Evolutionary conservation across 2,113 vertebrate species (phyloP), one percentile per base, ranked within the genome.

Genomic region (Irena cyanogastra): DNA sequence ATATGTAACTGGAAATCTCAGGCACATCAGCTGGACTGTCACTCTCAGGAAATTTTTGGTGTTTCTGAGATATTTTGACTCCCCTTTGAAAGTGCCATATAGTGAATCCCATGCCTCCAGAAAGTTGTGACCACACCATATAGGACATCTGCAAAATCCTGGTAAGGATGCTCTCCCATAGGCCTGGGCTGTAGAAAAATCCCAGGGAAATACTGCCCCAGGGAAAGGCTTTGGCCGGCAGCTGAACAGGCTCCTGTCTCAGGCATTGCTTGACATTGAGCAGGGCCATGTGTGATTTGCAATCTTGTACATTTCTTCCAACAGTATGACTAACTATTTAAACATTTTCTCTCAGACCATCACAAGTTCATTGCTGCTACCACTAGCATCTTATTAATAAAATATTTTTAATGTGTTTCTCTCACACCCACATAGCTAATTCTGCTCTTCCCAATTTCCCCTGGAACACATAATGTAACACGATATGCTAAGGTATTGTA

Each of bases 31-130:
- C 20, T 71, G 50, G 74, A 70, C 28, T 59, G 56, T 5, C 9
- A 33, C 9, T 72, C 24, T 20, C 30, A 37, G 5, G 12, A 76
- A 65, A 41, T 17, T 2, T 42, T 21, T 52, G 27, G 1, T 76
- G 19, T 35, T 89, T 52, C 31, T 83, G 53, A 11, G 7, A 56
- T 77, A 10, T 33, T 19, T 71, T 27, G 1, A 21, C 3, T 10
- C 23, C 28, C 9, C 7, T 61, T 50, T 53, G 22, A 31, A 16
- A 20, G 7, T 37, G 11, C 4, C 0, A 0, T 61, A 9, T 30
- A 53, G 37, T n/a, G 26, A 74, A 53, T 63, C 6, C n/a, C 3
- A 7, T 14, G 26, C 31, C 18, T 90, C 39, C 35, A 50, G 31
- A 49, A 81, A 42, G 28, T 4, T 81, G n/a, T 5, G 6, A 9